Conservation (phyloP, 2,113 vertebrate species). For the Apaloderma vittatum region DNA sequence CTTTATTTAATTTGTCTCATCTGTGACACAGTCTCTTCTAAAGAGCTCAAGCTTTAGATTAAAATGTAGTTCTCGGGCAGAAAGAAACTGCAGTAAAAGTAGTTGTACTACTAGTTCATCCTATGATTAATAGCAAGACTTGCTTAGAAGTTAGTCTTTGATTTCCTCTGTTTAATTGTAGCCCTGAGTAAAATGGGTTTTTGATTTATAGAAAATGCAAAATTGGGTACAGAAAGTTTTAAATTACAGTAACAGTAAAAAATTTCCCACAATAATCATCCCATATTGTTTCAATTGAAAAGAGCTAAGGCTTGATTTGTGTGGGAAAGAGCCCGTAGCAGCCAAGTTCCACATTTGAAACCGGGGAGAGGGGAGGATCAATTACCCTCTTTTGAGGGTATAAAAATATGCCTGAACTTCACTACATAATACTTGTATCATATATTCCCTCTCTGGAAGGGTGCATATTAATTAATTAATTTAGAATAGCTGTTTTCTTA, state of each 20-base stretch:
- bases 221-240: slow-evolving; percentile 76
- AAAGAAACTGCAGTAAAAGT: slow-evolving; percentile 45
- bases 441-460: background rate
- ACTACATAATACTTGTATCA: background rate
- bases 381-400: slow-evolving; percentile 27
- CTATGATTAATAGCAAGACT: slow-evolving; percentile 62
- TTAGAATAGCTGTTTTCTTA: background rate
- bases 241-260: slow-evolving; percentile 68
- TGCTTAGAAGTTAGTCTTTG: slow-evolving; percentile 68
- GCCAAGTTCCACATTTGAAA: slow-evolving; percentile 63
- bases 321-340: slow-evolving; percentile 54
- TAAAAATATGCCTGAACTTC: slow-evolving; percentile 38
- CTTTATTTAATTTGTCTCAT: slow-evolving; percentile 29
- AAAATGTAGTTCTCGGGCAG: slow-evolving; percentile 34
- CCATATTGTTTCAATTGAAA: slow-evolving; percentile 73
- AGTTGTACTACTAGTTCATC: slow-evolving; percentile 51
- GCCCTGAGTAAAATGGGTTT: slow-evolving; percentile 60
- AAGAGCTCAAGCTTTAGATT: slow-evolving; percentile 8
- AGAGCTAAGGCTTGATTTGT: slow-evolving; percentile 47
- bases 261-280: slow-evolving; percentile 64
- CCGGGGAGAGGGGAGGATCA: slow-evolving; percentile 38
- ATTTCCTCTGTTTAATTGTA: slow-evolving; percentile 72
- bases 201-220: slow-evolving; percentile 78
- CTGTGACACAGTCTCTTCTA: background rate
- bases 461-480: background rate